A percentile compares a stretch with the other conserved stretches of the same genome.
phyloP scores from a whole-genome alignment of 1,140 invertebrate species.

The Drosophila repleta region DNA sequence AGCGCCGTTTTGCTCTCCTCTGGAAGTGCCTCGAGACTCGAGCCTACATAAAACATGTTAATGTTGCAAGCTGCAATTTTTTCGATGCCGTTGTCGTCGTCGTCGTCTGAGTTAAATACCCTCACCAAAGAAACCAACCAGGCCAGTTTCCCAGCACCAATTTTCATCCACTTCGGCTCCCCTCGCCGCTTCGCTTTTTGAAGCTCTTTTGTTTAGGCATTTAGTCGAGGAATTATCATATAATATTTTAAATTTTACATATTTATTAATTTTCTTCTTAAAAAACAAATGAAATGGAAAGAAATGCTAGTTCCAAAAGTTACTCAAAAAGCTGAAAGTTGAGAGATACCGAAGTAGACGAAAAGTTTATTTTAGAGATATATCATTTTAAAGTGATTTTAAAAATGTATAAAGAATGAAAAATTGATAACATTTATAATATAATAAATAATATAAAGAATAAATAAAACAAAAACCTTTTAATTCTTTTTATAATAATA shows the following conservation, averaged over 20 bases:
- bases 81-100: slow-evolving; percentile 11
- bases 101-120: slow-evolving; percentile 22
- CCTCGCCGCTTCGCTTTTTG: neutral
- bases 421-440: no score
- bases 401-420: no score
- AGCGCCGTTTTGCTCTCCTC: slow-evolving; percentile 16
- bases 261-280: no score
- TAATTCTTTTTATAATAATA: no score
- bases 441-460: no score
- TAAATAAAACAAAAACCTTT: no score
- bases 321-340: no score
- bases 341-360: no score
- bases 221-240: neutral
- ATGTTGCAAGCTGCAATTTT: slow-evolving; percentile 77
- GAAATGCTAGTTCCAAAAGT: no score
- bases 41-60: slow-evolving; percentile 69
- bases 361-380: no score
- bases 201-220: neutral
- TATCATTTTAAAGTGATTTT: no score
- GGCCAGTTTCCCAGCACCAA: neutral
- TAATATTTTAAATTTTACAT: neutral
- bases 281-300: no score
- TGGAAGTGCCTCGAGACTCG: slow-evolving; percentile 20
- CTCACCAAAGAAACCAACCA: neutral
- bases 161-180: neutral